phyloP scores from a whole-genome alignment of 2,113 vertebrate genomes.

The Paramormyrops kingsleyae region DNA sequence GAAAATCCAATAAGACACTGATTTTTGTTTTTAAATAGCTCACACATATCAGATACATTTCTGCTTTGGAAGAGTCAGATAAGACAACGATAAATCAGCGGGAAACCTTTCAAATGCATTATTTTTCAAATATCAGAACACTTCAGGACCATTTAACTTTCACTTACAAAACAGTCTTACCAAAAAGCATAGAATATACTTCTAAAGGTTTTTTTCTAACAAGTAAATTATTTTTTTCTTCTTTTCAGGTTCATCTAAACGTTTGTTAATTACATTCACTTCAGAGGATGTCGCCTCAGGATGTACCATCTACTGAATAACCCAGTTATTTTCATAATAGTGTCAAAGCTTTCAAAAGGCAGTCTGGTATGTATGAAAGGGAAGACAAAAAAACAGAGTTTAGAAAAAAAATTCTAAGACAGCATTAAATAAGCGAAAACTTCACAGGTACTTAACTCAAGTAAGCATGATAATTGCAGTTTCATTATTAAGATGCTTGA shows the following conservation, averaged over 20 bases:
- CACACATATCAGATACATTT: not conserved
- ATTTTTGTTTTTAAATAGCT: not conserved
- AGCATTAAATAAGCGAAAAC: not conserved
- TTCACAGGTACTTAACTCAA: constrained; percentile 6
- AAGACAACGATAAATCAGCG: not conserved
- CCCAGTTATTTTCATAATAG: not conserved
- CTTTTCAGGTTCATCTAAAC: not conserved
- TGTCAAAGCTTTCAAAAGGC: not conserved
- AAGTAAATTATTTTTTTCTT: not conserved
- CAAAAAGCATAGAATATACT: not conserved
- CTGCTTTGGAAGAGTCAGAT: not conserved
- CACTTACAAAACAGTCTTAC: not conserved
- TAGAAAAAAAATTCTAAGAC: not conserved
- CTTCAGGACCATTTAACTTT: not conserved
- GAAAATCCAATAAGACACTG: not conserved
- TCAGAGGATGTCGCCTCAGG: not conserved
- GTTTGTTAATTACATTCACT: not conserved
- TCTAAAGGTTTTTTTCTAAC: not conserved
- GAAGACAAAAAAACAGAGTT: not conserved
- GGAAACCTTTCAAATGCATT: not conserved
- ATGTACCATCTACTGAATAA: not conserved
- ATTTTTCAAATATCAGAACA: constrained; percentile 1
- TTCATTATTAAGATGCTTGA: constrained; percentile 24
- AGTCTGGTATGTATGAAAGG: not conserved
- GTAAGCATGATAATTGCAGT: constrained; percentile 25